Evolutionary conservation across 2,888 invertebrate genomes (phyloP).

Genomic region (Pantelozetes paolii): DNA sequence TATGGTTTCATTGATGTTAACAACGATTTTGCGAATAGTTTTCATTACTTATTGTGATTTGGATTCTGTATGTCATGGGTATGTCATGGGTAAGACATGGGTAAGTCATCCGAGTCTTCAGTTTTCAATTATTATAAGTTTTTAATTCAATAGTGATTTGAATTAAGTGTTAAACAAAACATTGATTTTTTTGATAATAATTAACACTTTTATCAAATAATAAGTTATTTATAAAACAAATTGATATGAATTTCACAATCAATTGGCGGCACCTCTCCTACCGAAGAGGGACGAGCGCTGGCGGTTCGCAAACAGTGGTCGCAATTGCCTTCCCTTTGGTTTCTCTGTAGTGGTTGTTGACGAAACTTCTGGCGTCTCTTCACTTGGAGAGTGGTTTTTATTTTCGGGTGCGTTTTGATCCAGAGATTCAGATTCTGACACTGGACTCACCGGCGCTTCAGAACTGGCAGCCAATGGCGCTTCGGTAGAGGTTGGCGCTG

Average conservation of each 20-base stretch:
- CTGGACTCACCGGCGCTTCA: background rate
- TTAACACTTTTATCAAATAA: background rate
- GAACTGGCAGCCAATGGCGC: background rate
- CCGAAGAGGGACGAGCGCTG: slow-evolving; percentile 38
- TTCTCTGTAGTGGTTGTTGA: slow-evolving; percentile 7
- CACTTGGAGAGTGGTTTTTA: background rate
- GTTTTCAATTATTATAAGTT: too few relatives aligned
- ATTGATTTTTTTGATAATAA: too few relatives aligned
- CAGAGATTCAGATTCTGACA: background rate
- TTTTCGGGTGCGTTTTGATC: background rate
- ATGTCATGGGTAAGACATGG: too few relatives aligned
- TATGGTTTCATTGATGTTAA: too few relatives aligned
- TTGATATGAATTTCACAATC: too few relatives aligned
- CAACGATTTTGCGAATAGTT: too few relatives aligned
- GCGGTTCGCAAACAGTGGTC: slow-evolving; percentile 33
- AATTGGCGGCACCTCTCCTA: slow-evolving; percentile 21
- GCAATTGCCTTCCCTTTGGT: slow-evolving; percentile 27
- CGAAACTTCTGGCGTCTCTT: background rate
- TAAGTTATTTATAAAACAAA: too few relatives aligned
- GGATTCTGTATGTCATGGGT: too few relatives aligned
- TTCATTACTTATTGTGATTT: too few relatives aligned
- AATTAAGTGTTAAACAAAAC: too few relatives aligned
- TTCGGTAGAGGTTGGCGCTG: slow-evolving; percentile 1
- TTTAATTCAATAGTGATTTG: too few relatives aligned
- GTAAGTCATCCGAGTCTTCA: too few relatives aligned